A percentile compares a stretch with the other conserved stretches of the same genome.
These are phyloP conservation scores for Chanos chanos DNA, from an alignment of 2,797 vertebrate species.

Conservation along the genomic window DNA sequence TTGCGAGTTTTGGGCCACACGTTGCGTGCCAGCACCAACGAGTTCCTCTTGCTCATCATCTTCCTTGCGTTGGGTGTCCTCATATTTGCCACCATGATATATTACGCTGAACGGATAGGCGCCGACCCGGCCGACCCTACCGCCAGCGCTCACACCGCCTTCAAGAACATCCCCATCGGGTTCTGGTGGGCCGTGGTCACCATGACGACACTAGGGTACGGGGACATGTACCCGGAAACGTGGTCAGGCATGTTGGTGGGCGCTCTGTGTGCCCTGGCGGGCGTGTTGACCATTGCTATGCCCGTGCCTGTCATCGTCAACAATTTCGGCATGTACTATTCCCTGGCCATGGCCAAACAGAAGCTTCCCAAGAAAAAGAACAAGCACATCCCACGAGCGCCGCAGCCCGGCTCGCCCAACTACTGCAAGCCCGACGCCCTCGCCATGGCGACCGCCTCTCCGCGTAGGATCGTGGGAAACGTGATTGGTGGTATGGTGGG, in stretches of 20 bases:
- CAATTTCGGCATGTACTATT: slow-evolving; percentile 99
- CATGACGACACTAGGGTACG: slow-evolving; percentile 98
- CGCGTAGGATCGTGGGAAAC: slow-evolving; percentile 95
- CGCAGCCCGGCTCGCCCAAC: slow-evolving; percentile 97
- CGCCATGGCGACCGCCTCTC: slow-evolving; percentile 95
- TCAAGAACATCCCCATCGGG: slow-evolving; percentile 99
- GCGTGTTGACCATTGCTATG: slow-evolving; percentile 98
- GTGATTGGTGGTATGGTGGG: slow-evolving; percentile 95
- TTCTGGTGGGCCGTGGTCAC: slow-evolving; percentile 99
- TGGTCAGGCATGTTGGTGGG: slow-evolving; percentile 99
- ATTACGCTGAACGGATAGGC: slow-evolving; percentile 96
- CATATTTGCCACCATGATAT: slow-evolving; percentile 99
- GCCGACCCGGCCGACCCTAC: slow-evolving; percentile 92
- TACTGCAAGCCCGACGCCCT: slow-evolving; percentile 98
- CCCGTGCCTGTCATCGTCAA: slow-evolving; percentile 99
- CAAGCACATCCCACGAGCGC: slow-evolving; percentile 98
- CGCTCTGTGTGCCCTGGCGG: slow-evolving; percentile 92
- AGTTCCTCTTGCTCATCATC: slow-evolving; percentile 97
- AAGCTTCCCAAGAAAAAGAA: slow-evolving; percentile 99
- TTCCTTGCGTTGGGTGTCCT: slow-evolving; percentile 96
- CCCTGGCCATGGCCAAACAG: slow-evolving; percentile 99
- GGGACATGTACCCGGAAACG: slow-evolving; percentile 98
- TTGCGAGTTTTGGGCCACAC: slow-evolving; percentile 95
- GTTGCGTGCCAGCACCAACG: slow-evolving; percentile 94
- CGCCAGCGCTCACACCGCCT: slow-evolving; percentile 88